phyloP scores from a whole-genome alignment of 2,888 invertebrate genomes.

The Schizaphis graminum region DNA sequence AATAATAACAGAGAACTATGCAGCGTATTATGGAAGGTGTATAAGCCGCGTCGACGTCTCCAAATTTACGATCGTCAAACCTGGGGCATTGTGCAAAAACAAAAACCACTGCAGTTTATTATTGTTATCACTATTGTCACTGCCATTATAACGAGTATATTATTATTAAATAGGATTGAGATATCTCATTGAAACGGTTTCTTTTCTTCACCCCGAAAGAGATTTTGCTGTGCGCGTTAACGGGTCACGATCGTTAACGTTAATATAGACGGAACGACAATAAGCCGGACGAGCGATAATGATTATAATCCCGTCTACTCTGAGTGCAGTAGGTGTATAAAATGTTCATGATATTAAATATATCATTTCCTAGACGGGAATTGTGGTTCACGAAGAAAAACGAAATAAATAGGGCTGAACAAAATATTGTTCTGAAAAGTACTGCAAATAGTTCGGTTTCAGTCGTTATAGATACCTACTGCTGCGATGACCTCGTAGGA shows the following conservation, averaged over 20 bases:
- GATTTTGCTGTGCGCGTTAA: not conserved
- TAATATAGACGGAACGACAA: not conserved
- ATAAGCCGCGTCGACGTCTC: not conserved
- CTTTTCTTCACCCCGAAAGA: not conserved
- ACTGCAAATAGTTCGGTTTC: not conserved
- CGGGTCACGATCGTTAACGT: not conserved
- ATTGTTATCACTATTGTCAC: constrained; percentile 1
- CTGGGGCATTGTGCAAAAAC: not conserved
- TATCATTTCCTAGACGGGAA: not conserved
- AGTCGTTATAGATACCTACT: not conserved
- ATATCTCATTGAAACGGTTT: not conserved
- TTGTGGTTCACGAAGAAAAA: not conserved
- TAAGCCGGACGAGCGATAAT: not conserved
- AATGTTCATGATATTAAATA: not conserved
- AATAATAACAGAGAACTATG: not conserved
- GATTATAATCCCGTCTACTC: not conserved
- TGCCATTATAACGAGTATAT: not conserved
- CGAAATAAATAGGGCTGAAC: not conserved
- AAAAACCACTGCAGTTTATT: not conserved
- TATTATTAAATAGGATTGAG: not conserved
- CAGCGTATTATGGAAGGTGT: not conserved
- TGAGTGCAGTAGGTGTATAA: not conserved
- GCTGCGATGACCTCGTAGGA: not conserved
- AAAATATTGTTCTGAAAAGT: not conserved
- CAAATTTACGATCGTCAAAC: not conserved